Conservation (phyloP, 2,797 vertebrate genomes). For the Phataginus tetradactyla region DNA sequence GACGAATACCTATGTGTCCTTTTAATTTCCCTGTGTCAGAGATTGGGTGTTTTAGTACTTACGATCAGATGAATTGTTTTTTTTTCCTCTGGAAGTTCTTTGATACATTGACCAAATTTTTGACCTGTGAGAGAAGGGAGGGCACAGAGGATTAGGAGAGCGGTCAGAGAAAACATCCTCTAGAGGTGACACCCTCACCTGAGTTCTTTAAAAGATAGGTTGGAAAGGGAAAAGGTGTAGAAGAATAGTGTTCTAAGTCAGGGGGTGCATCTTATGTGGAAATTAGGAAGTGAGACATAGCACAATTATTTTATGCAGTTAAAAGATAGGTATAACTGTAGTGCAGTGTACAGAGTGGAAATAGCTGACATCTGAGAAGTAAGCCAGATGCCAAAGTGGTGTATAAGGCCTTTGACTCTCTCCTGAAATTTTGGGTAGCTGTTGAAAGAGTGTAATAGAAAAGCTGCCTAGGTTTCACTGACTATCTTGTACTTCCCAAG, state of each 20-base stretch:
- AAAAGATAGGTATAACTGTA: neutral
- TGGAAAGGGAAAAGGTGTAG: neutral
- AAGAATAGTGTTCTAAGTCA: neutral
- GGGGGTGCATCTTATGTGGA: neutral
- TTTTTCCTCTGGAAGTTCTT: neutral
- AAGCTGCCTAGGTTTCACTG: neutral
- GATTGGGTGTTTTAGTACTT: neutral
- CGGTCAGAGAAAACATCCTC: neutral
- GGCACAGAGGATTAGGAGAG: neutral
- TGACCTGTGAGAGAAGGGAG: neutral
- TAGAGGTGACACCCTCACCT: neutral
- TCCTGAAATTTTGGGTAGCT: neutral
- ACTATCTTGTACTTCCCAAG: neutral
- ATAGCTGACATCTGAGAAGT: neutral
- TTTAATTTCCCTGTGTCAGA: conserved; percentile 15
- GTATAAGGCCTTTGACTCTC: neutral
- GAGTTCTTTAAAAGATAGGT: neutral
- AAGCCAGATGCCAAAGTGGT: neutral
- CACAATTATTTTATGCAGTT: neutral
- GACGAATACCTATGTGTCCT: neutral
- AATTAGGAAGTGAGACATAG: neutral
- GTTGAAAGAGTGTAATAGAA: neutral
- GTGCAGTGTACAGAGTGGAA: neutral
- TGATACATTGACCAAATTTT: neutral
- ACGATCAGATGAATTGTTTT: neutral